phyloP scores from a whole-genome alignment of 2,888 invertebrate species.

The Lasioglossum figueresi region DNA sequence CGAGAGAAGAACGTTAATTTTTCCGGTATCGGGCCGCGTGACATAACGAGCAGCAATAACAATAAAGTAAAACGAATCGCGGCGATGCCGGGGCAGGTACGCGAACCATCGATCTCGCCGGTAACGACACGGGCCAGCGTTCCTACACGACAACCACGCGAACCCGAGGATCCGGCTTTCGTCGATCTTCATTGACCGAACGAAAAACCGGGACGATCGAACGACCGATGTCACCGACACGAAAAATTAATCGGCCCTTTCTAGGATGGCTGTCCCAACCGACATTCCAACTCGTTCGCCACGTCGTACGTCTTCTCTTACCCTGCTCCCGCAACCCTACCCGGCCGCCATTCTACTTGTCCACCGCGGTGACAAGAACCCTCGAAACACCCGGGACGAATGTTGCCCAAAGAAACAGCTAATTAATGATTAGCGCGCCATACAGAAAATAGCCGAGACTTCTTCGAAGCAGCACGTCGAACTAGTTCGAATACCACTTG shows the following conservation, averaged over 20 bases:
- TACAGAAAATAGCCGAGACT: constrained; percentile 55
- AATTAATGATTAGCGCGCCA: constrained; percentile 68
- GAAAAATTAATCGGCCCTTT: constrained; percentile 61
- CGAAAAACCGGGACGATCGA: constrained; percentile 54
- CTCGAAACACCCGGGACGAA: constrained; percentile 51
- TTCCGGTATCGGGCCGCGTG: constrained; percentile 20
- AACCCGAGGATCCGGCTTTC: constrained; percentile 38
- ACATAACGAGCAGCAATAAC: constrained; percentile 35
- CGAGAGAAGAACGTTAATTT: neutral
- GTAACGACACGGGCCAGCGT: constrained; percentile 41
- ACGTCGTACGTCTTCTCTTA: constrained; percentile 56
- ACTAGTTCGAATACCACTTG: neutral
- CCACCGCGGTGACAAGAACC: constrained; percentile 50
- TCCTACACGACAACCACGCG: constrained; percentile 43
- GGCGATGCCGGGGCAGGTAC: constrained; percentile 23
- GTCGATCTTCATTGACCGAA: constrained; percentile 55
- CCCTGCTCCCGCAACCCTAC: neutral
- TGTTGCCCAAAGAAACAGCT: constrained; percentile 60
- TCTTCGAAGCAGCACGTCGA: constrained; percentile 33
- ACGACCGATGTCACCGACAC: constrained; percentile 58
- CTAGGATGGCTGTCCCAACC: constrained; percentile 60
- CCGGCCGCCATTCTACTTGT: constrained; percentile 16
- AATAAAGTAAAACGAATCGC: constrained; percentile 35
- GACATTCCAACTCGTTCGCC: constrained; percentile 67
- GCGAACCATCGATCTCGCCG: constrained; percentile 47